Evolutionary conservation across 2,113 vertebrate genomes (phyloP).

Genomic region (Odobenus rosmarus): DNA sequence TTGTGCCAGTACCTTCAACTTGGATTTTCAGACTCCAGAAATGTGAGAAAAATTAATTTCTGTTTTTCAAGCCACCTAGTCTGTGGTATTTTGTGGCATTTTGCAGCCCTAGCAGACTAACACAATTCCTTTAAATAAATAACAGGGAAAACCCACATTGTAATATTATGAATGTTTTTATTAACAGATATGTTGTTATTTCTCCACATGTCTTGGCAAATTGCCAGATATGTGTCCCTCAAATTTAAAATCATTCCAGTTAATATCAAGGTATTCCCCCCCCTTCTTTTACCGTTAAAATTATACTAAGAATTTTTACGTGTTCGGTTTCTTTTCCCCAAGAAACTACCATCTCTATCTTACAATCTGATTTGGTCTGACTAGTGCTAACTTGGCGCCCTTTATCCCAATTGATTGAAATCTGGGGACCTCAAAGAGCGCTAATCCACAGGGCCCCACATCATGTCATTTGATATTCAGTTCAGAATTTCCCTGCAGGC

Average conservation of each 20-base stretch:
- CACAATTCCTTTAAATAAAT: not conserved
- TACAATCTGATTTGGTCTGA: slow-evolving; percentile 64
- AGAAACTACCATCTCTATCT: slow-evolving; percentile 57
- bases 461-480: slow-evolving; percentile 28
- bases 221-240: not conserved
- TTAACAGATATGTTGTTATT: not conserved
- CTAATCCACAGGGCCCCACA: not conserved
- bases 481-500: slow-evolving; percentile 35
- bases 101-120: not conserved
- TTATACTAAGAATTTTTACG: not conserved
- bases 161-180: slow-evolving; percentile 6
- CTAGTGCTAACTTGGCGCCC: slow-evolving; percentile 64
- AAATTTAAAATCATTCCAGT: not conserved
- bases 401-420: slow-evolving; percentile 60
- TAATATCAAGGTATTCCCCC: not conserved
- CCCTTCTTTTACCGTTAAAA: not conserved
- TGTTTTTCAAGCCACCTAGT: not conserved
- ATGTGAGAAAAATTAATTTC: not conserved
- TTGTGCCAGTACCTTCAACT: not conserved
- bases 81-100: not conserved
- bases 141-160: not conserved
- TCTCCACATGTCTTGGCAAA: not conserved
- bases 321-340: not conserved
- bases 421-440: slow-evolving; percentile 38
- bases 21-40: not conserved